phyloP scores from a whole-genome alignment of 2,797 vertebrate species.

The Limosa lapponica region DNA sequence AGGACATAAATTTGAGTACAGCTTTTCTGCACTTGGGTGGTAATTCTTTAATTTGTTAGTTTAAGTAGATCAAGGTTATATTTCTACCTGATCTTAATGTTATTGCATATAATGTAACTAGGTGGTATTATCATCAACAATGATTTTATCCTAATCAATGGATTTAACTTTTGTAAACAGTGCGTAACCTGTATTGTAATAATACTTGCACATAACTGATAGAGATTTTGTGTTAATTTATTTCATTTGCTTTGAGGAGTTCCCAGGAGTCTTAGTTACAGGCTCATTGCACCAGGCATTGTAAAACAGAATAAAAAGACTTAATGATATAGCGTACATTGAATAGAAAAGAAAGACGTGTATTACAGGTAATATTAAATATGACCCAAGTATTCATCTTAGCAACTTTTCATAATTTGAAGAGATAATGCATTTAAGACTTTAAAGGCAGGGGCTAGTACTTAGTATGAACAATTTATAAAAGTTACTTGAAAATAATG shows the following conservation, averaged over 20 bases:
- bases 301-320: background rate
- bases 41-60: background rate
- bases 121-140: background rate
- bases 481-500: background rate
- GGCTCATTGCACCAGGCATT: background rate
- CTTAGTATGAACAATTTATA: background rate
- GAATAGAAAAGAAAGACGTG: background rate
- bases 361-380: background rate
- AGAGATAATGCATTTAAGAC: background rate
- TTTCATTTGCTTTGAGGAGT: conserved; percentile 10
- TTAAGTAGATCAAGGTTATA: background rate
- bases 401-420: background rate
- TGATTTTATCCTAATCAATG: background rate
- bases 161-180: background rate
- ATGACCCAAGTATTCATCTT: background rate
- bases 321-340: background rate
- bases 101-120: background rate
- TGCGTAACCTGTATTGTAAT: background rate
- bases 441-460: background rate
- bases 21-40: background rate
- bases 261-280: background rate
- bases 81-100: background rate
- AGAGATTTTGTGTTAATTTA: conserved; percentile 22
- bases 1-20: background rate
- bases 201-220: background rate